These are phyloP conservation scores for Crossocerus cetratus DNA, from an alignment of 2,888 invertebrate species.

Conservation along the genomic window DNA sequence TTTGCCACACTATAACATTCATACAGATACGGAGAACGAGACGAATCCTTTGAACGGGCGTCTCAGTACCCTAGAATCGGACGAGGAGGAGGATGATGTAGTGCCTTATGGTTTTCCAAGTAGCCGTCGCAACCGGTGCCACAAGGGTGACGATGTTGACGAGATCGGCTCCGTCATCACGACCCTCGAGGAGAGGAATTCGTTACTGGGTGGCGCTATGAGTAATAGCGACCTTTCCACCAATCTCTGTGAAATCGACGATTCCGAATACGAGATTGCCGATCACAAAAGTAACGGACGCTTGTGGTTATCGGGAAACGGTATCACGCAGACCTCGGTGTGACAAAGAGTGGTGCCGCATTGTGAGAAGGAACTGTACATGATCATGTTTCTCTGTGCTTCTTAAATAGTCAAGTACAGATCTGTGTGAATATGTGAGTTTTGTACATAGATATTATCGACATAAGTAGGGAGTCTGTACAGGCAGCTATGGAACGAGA, in stretches of 20 bases:
- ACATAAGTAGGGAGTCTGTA: conserved; percentile 60
- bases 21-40: conserved; percentile 83
- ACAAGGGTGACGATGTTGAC: conserved; percentile 77
- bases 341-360: conserved; percentile 67
- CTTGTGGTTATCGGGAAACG: conserved; percentile 72
- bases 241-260: conserved; percentile 94
- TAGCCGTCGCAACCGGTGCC: conserved; percentile 75
- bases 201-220: conserved; percentile 83
- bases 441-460: conserved; percentile 68
- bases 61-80: conserved; percentile 73
- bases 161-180: conserved; percentile 85
- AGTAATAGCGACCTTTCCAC: conserved; percentile 93
- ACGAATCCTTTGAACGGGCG: conserved; percentile 72
- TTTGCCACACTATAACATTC: conserved; percentile 85
- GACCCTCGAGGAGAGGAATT: conserved; percentile 86
- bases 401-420: conserved; percentile 37
- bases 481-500: conserved; percentile 64
- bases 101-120: conserved; percentile 79
- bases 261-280: conserved; percentile 85
- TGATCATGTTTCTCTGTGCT: conserved; percentile 55
- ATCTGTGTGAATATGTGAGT: conserved; percentile 64
- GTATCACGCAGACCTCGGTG: conserved; percentile 77
- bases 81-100: conserved; percentile 76
- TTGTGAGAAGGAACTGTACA: conserved; percentile 43
- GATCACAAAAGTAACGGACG: conserved; percentile 75